Evolutionary conservation across 1,140 invertebrate species (phyloP), one percentile per base, ranked within the genome.

Genomic region (Coboldia fuscipes): DNA sequence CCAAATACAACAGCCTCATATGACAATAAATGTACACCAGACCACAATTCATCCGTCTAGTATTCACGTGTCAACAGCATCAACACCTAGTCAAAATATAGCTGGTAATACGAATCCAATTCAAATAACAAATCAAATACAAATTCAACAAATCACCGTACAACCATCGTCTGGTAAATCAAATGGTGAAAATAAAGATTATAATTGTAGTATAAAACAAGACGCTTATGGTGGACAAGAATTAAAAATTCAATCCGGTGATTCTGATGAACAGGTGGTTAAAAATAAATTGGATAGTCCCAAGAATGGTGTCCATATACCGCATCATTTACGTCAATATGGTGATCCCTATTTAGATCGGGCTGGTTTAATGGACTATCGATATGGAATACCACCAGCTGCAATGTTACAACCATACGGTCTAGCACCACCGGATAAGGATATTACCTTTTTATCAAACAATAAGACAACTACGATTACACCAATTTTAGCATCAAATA

Each of bases 91-190:
- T n/a, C n/a, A n/a, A n/a, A n/a, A n/a, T n/a, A n/a, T n/a, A n/a
- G n/a, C n/a, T n/a, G n/a, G n/a, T n/a, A 34, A 10, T 7, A 23
- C 33, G 12, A 34, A 36, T 22, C 34, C 12, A 28, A 36, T 36
- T 30, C 34, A 36, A 29, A 36, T 36, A 28, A 36, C 34, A 4
- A 36, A 36, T 22, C 34, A 36, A 21, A 36, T 36, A 8, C 34
- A 36, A 22, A 36, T 36, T 20, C 34, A 36, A 29, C 34, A 36
- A 17, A 18, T 36, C n/a, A 36, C 34, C 3, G 34, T 36, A 4
- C 34, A 36, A 36, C 34, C 34, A 20, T 16, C 8, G 4, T 30
- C 34, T 6, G 17, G 9, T 7, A 5, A n/a, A n/a, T n/a, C n/a
- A 3, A 26, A 13, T 8, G 17, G 16, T 12, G 22, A 29, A 19